A percentile compares a stretch with the other conserved stretches of the same genome.
Evolutionary conservation across 2,113 vertebrate species (phyloP).

Genomic region (Gadus macrocephalus): DNA sequence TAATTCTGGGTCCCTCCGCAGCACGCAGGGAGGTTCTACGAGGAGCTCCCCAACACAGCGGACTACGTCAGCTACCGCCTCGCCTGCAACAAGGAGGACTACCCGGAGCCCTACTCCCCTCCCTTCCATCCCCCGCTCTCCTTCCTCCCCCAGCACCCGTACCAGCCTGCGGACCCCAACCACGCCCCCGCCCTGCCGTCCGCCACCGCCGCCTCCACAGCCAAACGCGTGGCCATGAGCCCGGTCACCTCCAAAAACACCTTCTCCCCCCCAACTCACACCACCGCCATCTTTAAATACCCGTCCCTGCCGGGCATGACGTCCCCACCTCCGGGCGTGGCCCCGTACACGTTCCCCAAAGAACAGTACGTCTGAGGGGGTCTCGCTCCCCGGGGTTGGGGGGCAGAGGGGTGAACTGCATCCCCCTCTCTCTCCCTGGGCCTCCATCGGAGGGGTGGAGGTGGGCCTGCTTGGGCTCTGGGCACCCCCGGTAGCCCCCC

Average conservation of each 20-base stretch:
- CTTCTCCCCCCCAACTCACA: slow-evolving; percentile 67
- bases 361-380: slow-evolving; percentile 81
- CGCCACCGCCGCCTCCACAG: slow-evolving; percentile 3
- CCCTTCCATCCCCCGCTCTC: slow-evolving; percentile 69
- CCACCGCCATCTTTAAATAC: slow-evolving; percentile 75
- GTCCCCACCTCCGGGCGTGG: slow-evolving; percentile 64
- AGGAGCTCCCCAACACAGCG: slow-evolving; percentile 76
- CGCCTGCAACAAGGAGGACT: slow-evolving; percentile 78
- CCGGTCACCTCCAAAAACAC: slow-evolving; percentile 53
- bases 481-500: too few relatives aligned
- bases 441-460: too few relatives aligned
- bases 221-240: too few relatives aligned
- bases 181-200: slow-evolving; percentile 19
- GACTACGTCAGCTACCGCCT: slow-evolving; percentile 81
- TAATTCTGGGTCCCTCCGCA: slow-evolving; percentile 56
- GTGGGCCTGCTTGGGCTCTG: too few relatives aligned
- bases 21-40: slow-evolving; percentile 74
- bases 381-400: too few relatives aligned
- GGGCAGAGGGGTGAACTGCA: slow-evolving; percentile 4
- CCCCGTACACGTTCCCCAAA: slow-evolving; percentile 81
- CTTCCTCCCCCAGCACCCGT: slow-evolving; percentile 76
- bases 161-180: slow-evolving; percentile 53
- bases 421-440: too few relatives aligned
- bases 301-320: slow-evolving; percentile 72
- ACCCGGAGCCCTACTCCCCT: slow-evolving; percentile 74